phyloP scores from a whole-genome alignment of 2,797 vertebrate genomes.

The Rhynchonycteris naso region DNA sequence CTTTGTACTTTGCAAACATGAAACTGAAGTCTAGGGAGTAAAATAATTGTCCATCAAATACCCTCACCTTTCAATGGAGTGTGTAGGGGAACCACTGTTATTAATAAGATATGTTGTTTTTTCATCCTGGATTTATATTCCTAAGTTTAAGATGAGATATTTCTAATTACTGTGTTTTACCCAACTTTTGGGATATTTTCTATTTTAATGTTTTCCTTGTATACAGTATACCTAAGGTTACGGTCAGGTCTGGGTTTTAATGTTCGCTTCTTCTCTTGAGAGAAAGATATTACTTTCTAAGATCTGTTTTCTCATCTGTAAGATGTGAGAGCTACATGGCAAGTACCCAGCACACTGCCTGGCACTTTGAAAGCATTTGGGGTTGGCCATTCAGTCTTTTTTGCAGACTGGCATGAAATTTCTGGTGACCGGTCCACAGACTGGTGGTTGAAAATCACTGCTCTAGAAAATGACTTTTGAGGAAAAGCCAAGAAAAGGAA shows the following conservation, averaged over 20 bases:
- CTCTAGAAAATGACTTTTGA: neutral
- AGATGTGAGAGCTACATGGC: neutral
- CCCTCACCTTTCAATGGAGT: neutral
- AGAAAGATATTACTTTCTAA: neutral
- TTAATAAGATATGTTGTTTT: neutral
- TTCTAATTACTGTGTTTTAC: neutral
- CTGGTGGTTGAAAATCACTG: no score
- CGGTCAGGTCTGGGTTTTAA: neutral
- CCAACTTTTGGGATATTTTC: slow-evolving; percentile 6
- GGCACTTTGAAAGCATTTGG: neutral
- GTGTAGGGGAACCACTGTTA: neutral
- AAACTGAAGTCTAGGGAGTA: neutral
- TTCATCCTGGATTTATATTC: neutral
- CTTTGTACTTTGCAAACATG: neutral
- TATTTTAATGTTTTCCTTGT: neutral
- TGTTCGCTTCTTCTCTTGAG: neutral
- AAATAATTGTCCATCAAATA: neutral
- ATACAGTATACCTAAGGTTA: neutral
- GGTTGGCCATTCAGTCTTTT: neutral
- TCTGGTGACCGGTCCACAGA: no score
- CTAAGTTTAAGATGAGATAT: neutral
- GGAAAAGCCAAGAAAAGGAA: neutral
- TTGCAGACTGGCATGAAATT: no score
- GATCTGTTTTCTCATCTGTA: neutral
- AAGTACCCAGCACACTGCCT: neutral